phyloP scores from a whole-genome alignment of 2,797 vertebrate genomes.

The Gymnoscopelus microlampas region DNA sequence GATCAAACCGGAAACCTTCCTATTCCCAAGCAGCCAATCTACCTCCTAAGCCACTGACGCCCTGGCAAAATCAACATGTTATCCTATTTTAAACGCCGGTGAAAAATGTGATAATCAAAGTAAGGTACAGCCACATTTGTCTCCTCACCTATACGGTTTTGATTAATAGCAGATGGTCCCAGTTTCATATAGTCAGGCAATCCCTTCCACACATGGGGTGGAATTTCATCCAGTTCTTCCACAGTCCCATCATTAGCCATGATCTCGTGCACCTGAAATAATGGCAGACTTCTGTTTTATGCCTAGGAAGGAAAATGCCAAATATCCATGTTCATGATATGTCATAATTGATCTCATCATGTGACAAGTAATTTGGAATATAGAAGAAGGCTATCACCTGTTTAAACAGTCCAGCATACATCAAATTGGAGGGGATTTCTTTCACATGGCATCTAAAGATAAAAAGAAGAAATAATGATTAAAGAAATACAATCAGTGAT shows the following conservation, averaged over 20 bases:
- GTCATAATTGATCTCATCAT: background rate
- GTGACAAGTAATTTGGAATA: no score
- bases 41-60: no score
- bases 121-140: background rate
- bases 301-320: background rate
- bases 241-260: constrained; percentile 72
- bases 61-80: background rate
- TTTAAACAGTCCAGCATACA: background rate
- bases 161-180: constrained; percentile 86
- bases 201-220: constrained; percentile 85
- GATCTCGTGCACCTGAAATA: constrained; percentile 32
- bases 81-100: background rate
- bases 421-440: no score
- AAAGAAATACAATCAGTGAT: background rate
- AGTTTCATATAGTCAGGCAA: constrained; percentile 89
- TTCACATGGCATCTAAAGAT: constrained; percentile 15
- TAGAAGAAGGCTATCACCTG: constrained; percentile 10
- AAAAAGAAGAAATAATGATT: background rate
- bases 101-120: background rate
- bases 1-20: no score
- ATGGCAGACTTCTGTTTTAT: constrained; percentile 4
- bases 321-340: background rate
- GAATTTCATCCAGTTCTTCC: constrained; percentile 87
- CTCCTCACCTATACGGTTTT: constrained; percentile 87
- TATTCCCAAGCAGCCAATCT: no score